Percentiles rank a stretch among this genome's conserved stretches.
Conservation (phyloP, 2,888 invertebrate species). For the Ophion costatus region DNA sequence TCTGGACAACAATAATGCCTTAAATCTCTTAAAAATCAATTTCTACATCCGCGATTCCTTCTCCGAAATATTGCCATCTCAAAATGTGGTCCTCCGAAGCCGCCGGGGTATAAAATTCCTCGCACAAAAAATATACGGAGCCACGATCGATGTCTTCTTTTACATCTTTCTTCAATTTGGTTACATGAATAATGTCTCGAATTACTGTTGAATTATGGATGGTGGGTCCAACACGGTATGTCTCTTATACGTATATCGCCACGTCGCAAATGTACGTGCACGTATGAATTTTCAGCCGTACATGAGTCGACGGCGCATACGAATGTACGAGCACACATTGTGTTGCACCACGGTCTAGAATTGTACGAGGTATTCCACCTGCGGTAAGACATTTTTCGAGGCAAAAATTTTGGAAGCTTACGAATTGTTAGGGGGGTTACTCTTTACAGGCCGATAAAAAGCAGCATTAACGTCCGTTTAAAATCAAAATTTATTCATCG, state of each 20-base stretch:
- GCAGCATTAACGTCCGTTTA: neutral
- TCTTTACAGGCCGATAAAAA: neutral
- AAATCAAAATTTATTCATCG: no score
- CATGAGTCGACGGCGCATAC: neutral
- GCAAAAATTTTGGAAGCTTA: neutral
- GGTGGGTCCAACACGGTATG: conserved; percentile 3
- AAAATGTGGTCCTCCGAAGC: neutral
- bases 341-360: neutral
- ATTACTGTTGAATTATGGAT: conserved; percentile 31
- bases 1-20: no score
- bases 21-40: no score
- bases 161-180: conserved; percentile 30
- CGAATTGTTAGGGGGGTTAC: no score
- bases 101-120: neutral
- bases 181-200: conserved; percentile 26
- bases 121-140: neutral
- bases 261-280: neutral
- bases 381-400: neutral
- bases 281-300: conserved; percentile 15
- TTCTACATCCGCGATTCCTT: no score
- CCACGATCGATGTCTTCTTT: neutral
- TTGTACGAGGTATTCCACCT: conserved; percentile 6
- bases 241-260: neutral
- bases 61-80: no score
- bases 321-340: conserved; percentile 6